Evolutionary conservation across 2,797 vertebrate species (phyloP), one percentile per base, ranked within the genome.

Genomic region (Coreius guichenoti): DNA sequence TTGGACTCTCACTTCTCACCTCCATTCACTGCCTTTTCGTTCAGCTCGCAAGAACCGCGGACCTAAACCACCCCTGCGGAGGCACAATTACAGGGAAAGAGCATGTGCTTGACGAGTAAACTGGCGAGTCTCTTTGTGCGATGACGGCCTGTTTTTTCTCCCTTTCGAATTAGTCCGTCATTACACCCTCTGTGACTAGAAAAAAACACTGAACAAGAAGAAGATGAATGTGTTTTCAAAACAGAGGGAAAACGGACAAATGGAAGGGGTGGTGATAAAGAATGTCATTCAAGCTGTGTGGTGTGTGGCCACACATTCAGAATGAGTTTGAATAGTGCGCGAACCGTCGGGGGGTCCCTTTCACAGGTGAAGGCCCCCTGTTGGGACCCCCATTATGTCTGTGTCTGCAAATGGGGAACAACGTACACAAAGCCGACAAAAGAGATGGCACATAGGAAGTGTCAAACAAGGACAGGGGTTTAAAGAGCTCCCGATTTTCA

Each of bases 341-440:
- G 89, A 93, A 89, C 92, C 90, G 91, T 92, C 88, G 93, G 94
- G 94, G 94, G 93, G 92, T 94, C 93, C 94, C 90, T 95, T 95
- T 95, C 94, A 95, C 95, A 95, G 94, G 95, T 95, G 87, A 95
- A 94, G 92, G 91, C 94, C 94, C 94, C 95, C 93, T 90, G 92
- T 83, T 61, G 91, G 90, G 92, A 85, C 12, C 80, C 86, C 91
- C 88, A 93, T 95, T 96, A 94, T 95, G 90, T 69, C 93, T 91
- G 91, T 90, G 93, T 94, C 92, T 90, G 90, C 93, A 93, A 95
- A 94, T 93, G 92, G 92, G 91, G 90, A 93, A 94, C 89, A 89
- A 88, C 65, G 89, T 49, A 45, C 91, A 95, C 94, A 96, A 96
- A 95, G 91, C 92, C 92, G 87, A 94, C 95, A 94, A 94, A 94